phyloP scores from a whole-genome alignment of 1,140 invertebrate genomes.

The Carcinoscorpius rotundicauda region DNA sequence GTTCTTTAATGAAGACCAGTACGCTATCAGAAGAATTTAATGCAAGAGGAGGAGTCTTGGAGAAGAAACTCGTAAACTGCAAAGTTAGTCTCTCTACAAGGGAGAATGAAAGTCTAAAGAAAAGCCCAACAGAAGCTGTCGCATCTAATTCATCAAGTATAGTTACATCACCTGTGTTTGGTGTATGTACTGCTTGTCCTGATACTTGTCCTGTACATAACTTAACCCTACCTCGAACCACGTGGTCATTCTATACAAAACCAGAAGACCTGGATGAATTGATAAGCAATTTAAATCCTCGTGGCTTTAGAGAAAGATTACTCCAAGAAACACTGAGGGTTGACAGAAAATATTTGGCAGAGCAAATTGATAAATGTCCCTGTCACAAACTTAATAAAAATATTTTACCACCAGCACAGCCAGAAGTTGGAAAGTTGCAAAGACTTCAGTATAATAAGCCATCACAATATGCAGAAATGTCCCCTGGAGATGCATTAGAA shows the following conservation, averaged over 20 bases:
- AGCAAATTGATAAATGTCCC: conserved; percentile 52
- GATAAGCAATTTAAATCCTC: conserved; percentile 55
- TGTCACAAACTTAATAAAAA: conserved; percentile 43
- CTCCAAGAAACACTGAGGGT: conserved; percentile 52
- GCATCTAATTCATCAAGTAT: neutral
- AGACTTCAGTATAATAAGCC: conserved; percentile 35
- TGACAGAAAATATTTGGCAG: conserved; percentile 47
- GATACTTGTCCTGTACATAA: conserved; percentile 59
- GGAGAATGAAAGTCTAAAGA: too few species aligned
- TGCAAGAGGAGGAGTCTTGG: neutral
- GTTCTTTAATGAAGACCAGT: conserved; percentile 8
- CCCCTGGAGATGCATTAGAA: conserved; percentile 52
- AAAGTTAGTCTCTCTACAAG: too few species aligned
- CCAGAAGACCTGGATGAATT: conserved; percentile 57
- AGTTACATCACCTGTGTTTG: neutral
- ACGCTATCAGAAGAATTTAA: conserved; percentile 1
- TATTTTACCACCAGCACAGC: conserved; percentile 19
- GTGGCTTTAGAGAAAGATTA: conserved; percentile 65
- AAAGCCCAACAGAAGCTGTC: neutral
- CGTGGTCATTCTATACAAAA: conserved; percentile 64
- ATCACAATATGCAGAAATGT: conserved; percentile 31
- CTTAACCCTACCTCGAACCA: conserved; percentile 27
- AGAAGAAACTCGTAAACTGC: neutral
- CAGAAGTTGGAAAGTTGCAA: conserved; percentile 22
- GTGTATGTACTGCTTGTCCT: conserved; percentile 52